Base-by-base conservation (phyloP, 2,888 invertebrate species). In the Zhengitettix transpicula region DNA sequence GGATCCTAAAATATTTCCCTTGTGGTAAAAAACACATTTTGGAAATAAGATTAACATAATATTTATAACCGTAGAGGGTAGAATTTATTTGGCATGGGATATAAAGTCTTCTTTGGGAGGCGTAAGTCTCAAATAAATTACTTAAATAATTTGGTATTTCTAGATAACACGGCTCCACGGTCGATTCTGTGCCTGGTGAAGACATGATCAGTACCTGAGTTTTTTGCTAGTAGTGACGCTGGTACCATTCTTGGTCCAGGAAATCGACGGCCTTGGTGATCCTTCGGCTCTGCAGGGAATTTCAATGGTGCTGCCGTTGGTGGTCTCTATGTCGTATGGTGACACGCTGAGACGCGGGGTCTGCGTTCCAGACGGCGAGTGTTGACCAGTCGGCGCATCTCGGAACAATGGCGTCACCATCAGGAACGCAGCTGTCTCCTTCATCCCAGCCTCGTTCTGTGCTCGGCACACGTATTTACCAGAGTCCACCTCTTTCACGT, bases 231-330 rank as follows among this genome's bases (percentile, higher is more conserved):
- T 14, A 3, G 47, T 73, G n/a, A 74, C 62, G 1, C 68, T 70
- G 52, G 76, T 77, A 11, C 91, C 89, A 73, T 94, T 88, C 73
- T 88, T 90, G 62, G 84, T 83, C 96, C 96, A 97, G 57, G 82
- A 80, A 60, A 94, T 81, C 10, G 77, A 75, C 10, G 92, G 89
- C 53, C 79, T 75, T 0, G 91, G 90, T 60, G 82, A 80, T 16
- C 91, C 91, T 65, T 85, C 83, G 1, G 88, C 86, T 69, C 86
- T 83, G 70, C 96, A 96, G 0, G 89, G 87, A 64, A 97, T 72
- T 71, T 88, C 87, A 51, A 94, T 83, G 44, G 84, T 83, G 42
- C 84, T 83, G 58, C 85, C 87, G 55, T 79, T 77, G 65, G 83
- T 80, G 9, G 84, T 87, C 68, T 87, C 86, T 65, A 88, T 81